A percentile compares a stretch with the other conserved stretches of the same genome.
phyloP scores from a whole-genome alignment of 2,797 vertebrate species.

The Acanthiza pusilla region DNA sequence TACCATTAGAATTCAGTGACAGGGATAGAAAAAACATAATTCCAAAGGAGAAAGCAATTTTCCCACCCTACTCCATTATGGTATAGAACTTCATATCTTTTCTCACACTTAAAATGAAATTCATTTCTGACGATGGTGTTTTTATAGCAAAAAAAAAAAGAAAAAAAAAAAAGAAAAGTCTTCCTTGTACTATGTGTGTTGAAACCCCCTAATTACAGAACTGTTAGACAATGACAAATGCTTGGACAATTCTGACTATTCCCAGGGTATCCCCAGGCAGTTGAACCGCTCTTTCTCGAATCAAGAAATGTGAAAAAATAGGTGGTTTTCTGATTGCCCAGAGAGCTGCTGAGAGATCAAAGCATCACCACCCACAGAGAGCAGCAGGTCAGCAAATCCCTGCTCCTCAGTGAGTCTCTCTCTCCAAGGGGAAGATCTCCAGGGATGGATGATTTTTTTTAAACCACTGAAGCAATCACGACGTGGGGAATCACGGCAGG shows the following conservation, averaged over 20 bases:
- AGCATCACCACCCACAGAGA: not conserved
- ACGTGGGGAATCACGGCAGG: not conserved
- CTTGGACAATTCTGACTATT: constrained; percentile 8
- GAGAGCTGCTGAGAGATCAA: not conserved
- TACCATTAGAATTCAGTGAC: not conserved
- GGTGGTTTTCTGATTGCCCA: not conserved
- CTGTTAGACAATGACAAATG: not conserved
- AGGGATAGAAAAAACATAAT: not conserved
- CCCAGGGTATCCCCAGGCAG: not conserved
- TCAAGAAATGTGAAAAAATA: not conserved
- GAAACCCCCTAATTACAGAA: constrained; percentile 26
- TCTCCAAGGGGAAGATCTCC: not conserved
- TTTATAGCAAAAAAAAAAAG: not conserved
- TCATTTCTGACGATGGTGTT: not conserved
- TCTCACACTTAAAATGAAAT: not conserved
- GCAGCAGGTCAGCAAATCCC: not conserved
- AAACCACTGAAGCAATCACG: not conserved
- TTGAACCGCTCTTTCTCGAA: not conserved
- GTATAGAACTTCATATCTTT: not conserved
- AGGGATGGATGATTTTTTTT: not conserved
- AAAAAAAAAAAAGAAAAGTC: not conserved
- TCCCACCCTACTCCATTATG: not conserved
- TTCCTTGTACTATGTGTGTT: not conserved
- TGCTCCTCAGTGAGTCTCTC: not conserved
- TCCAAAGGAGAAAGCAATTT: not conserved